A percentile compares a stretch with the other conserved stretches of the same genome.
These are phyloP conservation scores for Hypsopygia costalis DNA, from an alignment of 2,888 invertebrate species.

Conservation along the genomic window DNA sequence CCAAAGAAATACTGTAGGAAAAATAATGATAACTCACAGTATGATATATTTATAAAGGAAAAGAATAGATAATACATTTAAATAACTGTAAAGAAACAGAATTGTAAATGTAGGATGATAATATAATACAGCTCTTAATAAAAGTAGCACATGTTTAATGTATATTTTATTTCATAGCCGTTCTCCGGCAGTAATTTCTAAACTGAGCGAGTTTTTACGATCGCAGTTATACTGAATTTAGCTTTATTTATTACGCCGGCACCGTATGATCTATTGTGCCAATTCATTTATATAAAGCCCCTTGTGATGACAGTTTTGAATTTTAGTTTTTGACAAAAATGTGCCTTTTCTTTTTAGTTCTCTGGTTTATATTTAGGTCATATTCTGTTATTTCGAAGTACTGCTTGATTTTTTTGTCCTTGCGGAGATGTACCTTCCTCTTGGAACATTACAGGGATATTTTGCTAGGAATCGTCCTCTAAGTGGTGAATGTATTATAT, in stretches of 20 bases:
- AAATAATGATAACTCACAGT: too few species aligned
- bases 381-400: too few species aligned
- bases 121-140: conserved; percentile 9
- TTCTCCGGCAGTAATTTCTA: conserved; percentile 12
- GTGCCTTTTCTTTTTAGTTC: too few species aligned
- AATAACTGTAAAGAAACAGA: conserved; percentile 1
- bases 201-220: conserved; percentile 15
- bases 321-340: conserved; percentile 14
- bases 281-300: conserved; percentile 40
- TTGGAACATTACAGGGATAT: too few species aligned
- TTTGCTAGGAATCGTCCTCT: too few species aligned
- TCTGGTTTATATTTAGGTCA: too few species aligned
- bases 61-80: too few species aligned
- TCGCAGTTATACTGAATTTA: conserved; percentile 22
- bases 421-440: too few species aligned
- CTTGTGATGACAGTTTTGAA: conserved; percentile 38
- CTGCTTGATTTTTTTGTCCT: too few species aligned
- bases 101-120: conserved; percentile 1
- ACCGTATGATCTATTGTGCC: conserved; percentile 44
- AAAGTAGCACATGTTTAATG: conserved; percentile 9
- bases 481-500: too few species aligned
- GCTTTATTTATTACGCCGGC: conserved; percentile 43
- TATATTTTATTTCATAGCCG: conserved; percentile 12
- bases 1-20: too few species aligned
- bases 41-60: too few species aligned